Evolutionary conservation across 1,140 invertebrate genomes (phyloP), one percentile per base, ranked within the genome.

Genomic region (Diabrotica undecimpunctata): DNA sequence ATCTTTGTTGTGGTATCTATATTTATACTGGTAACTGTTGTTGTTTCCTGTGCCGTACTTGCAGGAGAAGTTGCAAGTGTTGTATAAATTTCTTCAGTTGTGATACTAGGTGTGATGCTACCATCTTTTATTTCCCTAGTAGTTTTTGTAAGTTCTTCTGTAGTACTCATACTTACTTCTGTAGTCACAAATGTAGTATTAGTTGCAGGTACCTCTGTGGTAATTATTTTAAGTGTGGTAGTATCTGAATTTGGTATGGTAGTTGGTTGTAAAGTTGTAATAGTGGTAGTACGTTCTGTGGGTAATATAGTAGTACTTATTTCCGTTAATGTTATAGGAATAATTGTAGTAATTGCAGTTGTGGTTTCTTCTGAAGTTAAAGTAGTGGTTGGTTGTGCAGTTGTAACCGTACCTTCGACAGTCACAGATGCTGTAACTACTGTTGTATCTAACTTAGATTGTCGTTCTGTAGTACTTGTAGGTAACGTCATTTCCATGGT

Each of bases 381-480:
- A 10, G 37, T 52, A 55, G 13, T 25, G 2, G 38, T 51, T 51
- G 41, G 41, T 53, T 54, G 13, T 63, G 61, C 37, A 55, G 56
- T 56, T 5, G 52, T 39, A 35, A 51, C 54, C 37, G 50, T 53
- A 60, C 5, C 12, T 7, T 69, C 66, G 11, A 75, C 62, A 55
- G 56, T 65, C 12, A 62, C 55, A 46, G 55, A 36, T 35, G 12
- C 52, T 37, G 12, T 41, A 8, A 52, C 10, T 7, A 38, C 7
- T 12, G 46, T 57, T 38, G 70, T 69, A 7, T 69, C 69, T 10
- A 77, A 65, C 50, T 50, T 65, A 9, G 61, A 41, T 46, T 55
- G 11, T 38, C 6, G 6, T 25, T 10, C 64, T 46, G 12, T 38
- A 12, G 41, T 6, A 46, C 3, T n/a, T 46, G 41, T 4, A 46